Evolutionary conservation across 2,797 vertebrate species (phyloP), one percentile per base, ranked within the genome.

Genomic region (Dermochelys coriacea): DNA sequence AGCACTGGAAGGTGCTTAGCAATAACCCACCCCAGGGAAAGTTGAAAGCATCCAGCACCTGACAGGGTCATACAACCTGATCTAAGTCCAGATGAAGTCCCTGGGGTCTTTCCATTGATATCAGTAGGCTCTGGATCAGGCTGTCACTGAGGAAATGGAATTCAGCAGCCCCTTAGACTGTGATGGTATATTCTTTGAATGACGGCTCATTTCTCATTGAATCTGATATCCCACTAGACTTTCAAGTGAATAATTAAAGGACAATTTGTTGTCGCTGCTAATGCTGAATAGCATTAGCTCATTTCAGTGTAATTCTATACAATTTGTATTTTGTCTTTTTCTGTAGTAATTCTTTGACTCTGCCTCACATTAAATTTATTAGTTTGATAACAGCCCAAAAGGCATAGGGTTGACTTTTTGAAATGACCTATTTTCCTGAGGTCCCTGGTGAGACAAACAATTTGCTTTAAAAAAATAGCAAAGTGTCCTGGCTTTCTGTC

Each of bases 321-420:
- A 71, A 91, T 97, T 95, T 93, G 94, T 91, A 89, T 82, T 90
- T 59, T 93, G 12, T 91, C 86, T 90, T 95, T 80, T 78, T 82
- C 86, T 80, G 55, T 84, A 96, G 64, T 84, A 95, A 82, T 64
- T 3, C 80, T 91, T 89, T 88, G 84, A 89, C 85, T 97, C 88
- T 89, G 91, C 85, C 94, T 96, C 82, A 87, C 92, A 78, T 64
- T 90, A 93, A 96, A 95, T 85, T 57, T 91, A 93, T 88, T 95
- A 94, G 77, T 92, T 95, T 96, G 82, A 90, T 95, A 96, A 93
- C 51, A 52, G 71, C 57, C 71, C 97, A 96, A 96, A 97, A 97
- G 95, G 75, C 49, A 82, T 45, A 93, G 90, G 81, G 85, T 95
- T 19, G 18, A 81, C 87, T 89, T 95, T 97, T 94, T 87, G 64